Evolutionary conservation across 2,888 invertebrate species (phyloP), one percentile per base, ranked within the genome.

Genomic region (Ormyrus labotus): DNA sequence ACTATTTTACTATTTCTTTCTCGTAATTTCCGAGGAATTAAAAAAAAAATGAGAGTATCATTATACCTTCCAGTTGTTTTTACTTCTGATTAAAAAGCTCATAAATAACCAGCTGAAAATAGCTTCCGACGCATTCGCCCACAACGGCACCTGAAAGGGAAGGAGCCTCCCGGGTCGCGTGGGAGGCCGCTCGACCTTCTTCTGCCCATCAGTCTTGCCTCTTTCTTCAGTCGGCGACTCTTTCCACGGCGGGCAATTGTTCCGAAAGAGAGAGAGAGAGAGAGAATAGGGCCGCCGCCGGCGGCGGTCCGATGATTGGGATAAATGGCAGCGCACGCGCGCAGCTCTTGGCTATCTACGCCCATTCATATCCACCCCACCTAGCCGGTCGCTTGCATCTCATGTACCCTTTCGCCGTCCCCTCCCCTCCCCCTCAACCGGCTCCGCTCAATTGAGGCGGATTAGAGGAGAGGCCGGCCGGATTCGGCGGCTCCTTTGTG

Each of bases 271-370:
- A 87, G 86, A 86, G 83, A 86, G 86, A 87, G 86, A 86, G 83
- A 86, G 86, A 85, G 84, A 82, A 87, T 86, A 47, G 85, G 86
- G 11, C 13, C 70, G 70, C 34, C 34, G 34, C 34, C 34, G 85
- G 85, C 84, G 84, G 83, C 53, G 55, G 83, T 84, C 85, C 86
- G 87, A 89, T 89, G 89, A 90, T 90, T 90, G 90, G 90, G 86
- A 90, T 89, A 90, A 90, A 90, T 88, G 89, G 89, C 87, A 89
- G 90, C 90, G 89, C 90, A 89, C 90, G 90, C 69, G 19, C 88
- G 67, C 53, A 65, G 7, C 68, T 65, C 6, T 50, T 34, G 51
- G 34, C 34, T 34, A 34, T 34, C 50, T 71, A 71, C 53, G 67
- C 45, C 7, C 53, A 65, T 55, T n/a, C 47, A 47, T 34, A 34